These are phyloP conservation scores for Tachycineta bicolor DNA, from an alignment of 2,113 vertebrate genomes.

Conservation along the genomic window DNA sequence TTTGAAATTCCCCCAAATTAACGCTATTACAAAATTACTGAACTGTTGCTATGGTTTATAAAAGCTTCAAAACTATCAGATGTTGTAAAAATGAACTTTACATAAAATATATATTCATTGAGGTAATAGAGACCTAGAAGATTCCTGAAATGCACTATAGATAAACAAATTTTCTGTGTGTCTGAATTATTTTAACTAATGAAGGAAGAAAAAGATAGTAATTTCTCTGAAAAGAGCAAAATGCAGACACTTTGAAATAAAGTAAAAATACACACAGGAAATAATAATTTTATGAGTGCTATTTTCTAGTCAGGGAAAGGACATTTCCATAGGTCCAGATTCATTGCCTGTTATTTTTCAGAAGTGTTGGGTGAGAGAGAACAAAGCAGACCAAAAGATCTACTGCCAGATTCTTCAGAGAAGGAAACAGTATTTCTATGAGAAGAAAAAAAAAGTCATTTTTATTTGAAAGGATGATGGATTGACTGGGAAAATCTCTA, in stretches of 20 bases:
- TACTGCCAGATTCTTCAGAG: background rate
- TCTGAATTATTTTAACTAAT: background rate
- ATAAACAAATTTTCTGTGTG: background rate
- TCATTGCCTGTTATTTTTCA: background rate
- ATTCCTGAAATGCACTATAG: background rate
- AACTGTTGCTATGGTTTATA: background rate
- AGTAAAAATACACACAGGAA: background rate
- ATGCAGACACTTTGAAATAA: background rate
- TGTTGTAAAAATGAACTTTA: background rate
- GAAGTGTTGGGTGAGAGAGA: background rate
- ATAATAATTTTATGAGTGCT: background rate
- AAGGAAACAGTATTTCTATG: background rate
- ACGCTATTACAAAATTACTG: background rate
- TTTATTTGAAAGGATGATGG: background rate
- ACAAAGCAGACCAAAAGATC: background rate
- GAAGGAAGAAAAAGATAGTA: background rate
- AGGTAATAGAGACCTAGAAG: background rate
- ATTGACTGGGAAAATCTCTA: background rate
- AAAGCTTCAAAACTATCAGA: background rate
- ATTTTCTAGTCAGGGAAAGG: background rate
- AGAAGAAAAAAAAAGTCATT: background rate
- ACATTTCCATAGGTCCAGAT: background rate
- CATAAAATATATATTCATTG: background rate
- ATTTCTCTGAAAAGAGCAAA: background rate
- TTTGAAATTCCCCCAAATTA: background rate